Evolutionary conservation across 37 sponge, comb jelly and placozoan genomes (phyloP).

Genomic region (Geodia barretti): DNA sequence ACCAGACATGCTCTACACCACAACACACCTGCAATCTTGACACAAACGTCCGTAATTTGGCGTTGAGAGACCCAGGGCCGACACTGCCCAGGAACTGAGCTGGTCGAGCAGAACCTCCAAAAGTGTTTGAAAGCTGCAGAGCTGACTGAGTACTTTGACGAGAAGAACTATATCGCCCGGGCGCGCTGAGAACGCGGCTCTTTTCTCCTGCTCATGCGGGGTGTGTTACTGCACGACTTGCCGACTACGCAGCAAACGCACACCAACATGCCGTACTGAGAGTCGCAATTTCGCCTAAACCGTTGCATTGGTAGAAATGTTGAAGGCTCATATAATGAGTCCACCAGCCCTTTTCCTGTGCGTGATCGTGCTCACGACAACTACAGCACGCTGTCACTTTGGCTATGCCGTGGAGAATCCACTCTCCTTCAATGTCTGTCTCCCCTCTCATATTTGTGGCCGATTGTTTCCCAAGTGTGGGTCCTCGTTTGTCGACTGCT

Average conservation of each 20-base stretch:
- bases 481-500: conserved; percentile 27
- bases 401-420: not conserved
- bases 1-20: no score
- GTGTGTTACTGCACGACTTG: no score
- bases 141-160: not conserved
- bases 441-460: conserved; percentile 38
- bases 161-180: not conserved
- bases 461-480: conserved; percentile 67
- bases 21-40: no score
- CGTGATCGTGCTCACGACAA: not conserved
- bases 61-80: no score
- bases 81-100: not conserved
- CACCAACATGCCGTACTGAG: not conserved
- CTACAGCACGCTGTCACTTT: not conserved
- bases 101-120: not conserved
- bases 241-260: not conserved
- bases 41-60: no score
- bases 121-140: not conserved
- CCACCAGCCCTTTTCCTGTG: not conserved
- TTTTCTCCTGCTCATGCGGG: not conserved
- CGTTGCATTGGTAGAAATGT: not conserved
- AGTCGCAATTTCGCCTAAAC: not conserved
- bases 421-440: conserved; percentile 14
- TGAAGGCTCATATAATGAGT: not conserved
- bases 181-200: not conserved